phyloP scores from a whole-genome alignment of 2,113 vertebrate genomes.

The Oncorhynchus mykiss region DNA sequence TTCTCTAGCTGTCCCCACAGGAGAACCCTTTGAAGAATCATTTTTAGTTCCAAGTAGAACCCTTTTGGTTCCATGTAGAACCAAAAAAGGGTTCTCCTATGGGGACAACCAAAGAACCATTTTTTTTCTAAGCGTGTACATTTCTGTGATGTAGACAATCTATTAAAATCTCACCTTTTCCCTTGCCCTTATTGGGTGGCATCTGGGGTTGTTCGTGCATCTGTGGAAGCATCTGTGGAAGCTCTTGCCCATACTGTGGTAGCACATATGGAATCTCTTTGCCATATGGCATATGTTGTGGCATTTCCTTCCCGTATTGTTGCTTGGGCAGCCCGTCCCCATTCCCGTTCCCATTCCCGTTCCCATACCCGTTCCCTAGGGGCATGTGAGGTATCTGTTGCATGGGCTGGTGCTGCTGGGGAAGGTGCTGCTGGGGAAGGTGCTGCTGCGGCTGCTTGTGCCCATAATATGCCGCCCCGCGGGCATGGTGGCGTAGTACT shows the following conservation, averaged over 20 bases:
- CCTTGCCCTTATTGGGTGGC: conserved; percentile 77
- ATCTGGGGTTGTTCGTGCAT: conserved; percentile 76
- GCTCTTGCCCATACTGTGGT: conserved; percentile 87
- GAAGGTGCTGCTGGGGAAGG: conserved; percentile 77
- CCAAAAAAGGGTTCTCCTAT: no score
- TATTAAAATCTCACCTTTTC: conserved; percentile 79
- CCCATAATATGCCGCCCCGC: conserved; percentile 87
- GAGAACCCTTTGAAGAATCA: no score
- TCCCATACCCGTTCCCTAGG: conserved; percentile 69
- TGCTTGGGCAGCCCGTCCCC: conserved; percentile 78
- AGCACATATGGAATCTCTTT: conserved; percentile 82
- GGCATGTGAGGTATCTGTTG: conserved; percentile 86
- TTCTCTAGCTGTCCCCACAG: no score
- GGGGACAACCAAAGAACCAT: no score
- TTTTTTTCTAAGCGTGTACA: no score
- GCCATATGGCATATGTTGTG: conserved; percentile 77
- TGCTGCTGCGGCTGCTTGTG: conserved; percentile 79
- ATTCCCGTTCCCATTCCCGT: no score
- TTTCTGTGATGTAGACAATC: neutral
- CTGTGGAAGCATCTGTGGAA: conserved; percentile 81
- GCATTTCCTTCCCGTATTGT: conserved; percentile 85
- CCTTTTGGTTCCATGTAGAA: no score
- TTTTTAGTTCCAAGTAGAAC: no score
- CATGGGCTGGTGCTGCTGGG: conserved; percentile 83
- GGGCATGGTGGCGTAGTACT: conserved; percentile 58